Base-by-base conservation (phyloP, 2,113 vertebrate species). In the Pholis gunnellus region DNA sequence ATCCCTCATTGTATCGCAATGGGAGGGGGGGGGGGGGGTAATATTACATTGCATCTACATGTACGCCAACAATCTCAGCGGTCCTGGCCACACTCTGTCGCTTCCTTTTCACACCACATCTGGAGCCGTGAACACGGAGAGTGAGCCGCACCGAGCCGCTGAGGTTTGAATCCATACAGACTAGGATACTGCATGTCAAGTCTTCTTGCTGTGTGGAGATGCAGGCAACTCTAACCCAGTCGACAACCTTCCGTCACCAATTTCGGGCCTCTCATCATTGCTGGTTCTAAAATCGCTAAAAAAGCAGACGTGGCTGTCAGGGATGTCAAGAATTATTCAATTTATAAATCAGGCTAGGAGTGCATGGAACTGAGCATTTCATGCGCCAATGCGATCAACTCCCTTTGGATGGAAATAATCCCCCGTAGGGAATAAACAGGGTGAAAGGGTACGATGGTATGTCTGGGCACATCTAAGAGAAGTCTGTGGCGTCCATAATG, bases 1-100 rank as follows among this genome's bases (percentile, higher is more conserved):
- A 95, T 89, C 92, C 87, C 86, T 90, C 89, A 89, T 75, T 81
- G 85, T 90, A 44, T 88, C 87, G 78, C 91, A 93, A 86, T 61
- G 75, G 57, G 78, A 75, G 76, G 77, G 75, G 70, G 61, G 81
- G 78, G 81, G 75, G 75, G 81, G 81, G 77, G 78, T 48, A 63
- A 59, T 68, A 52, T 91, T 84, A 88, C 90, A 90, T 88, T 89
- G 90, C 86, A 93, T 88, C 77, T 84, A 86, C 75, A 70, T 70
- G 83, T 92, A 89, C 63, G 82, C 87, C 38, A 79, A 76, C 67
- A 79, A 76, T 78, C 90, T 86, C 87, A 90, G 84, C 34, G 31
- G 84, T 46, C 79, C 78, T 1, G 25, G 60, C 31, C 15, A 34
- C 40, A 65, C 75, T 31, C 68, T n/a, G 31, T 18, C 20, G 67